Conservation (phyloP, 92 coral and sea anemone species). For the Muricea muricata region DNA sequence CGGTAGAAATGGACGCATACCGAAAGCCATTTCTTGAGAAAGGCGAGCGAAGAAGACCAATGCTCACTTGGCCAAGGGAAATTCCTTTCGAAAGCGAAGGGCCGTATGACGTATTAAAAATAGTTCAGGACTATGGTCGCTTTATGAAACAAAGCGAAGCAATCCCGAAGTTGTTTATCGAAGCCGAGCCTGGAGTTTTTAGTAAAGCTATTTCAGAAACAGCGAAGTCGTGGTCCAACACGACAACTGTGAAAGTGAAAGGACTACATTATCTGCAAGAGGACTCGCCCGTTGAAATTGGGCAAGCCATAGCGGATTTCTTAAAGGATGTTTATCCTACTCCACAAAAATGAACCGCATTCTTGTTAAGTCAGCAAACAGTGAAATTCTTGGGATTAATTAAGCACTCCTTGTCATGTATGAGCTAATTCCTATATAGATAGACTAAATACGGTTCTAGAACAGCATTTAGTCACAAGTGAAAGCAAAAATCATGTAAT, state of each 20-base stretch:
- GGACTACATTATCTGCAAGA: conserved; percentile 56
- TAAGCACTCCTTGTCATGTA: background rate
- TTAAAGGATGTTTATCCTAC: conserved; percentile 6
- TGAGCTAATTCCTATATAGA: background rate
- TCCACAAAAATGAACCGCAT: background rate
- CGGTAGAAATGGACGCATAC: conserved; percentile 49
- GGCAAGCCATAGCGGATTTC: conserved; percentile 29
- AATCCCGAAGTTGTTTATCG: conserved; percentile 48
- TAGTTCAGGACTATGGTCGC: conserved; percentile 33
- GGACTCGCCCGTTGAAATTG: conserved; percentile 51
- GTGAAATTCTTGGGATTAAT: background rate
- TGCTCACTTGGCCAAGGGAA: conserved; percentile 42
- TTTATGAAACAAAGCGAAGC: conserved; percentile 22
- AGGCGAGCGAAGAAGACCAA: conserved; percentile 45
- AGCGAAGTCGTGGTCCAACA: conserved; percentile 49
- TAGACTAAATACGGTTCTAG: background rate
- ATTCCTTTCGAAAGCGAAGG: conserved; percentile 43
- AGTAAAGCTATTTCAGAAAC: conserved; percentile 23
- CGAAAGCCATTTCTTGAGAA: conserved; percentile 28
- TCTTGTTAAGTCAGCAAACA: background rate
- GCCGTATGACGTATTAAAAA: conserved; percentile 38
- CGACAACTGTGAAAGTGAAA: conserved; percentile 31
- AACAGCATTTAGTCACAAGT: background rate
- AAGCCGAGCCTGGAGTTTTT: conserved; percentile 53
- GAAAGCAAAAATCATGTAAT: background rate